These are phyloP conservation scores for Euproctis similis DNA, from an alignment of 2,888 invertebrate species.

Conservation along the genomic window DNA sequence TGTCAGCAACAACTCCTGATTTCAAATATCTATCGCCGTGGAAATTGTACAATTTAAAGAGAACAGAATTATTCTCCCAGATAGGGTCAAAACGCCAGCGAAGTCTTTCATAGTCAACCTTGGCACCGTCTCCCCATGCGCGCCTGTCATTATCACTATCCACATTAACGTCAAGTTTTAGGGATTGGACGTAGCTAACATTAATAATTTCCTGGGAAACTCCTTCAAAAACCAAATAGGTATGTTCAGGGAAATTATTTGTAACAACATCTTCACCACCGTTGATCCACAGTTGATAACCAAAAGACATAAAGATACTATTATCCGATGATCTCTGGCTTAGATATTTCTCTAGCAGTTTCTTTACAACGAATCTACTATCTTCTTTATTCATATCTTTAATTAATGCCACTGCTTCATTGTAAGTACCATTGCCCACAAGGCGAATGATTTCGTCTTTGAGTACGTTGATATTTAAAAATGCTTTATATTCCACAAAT, in stretches of 20 bases:
- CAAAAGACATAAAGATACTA: conserved; percentile 20
- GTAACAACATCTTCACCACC: conserved; percentile 16
- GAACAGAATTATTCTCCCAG: conserved; percentile 20
- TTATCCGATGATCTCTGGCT: conserved; percentile 4
- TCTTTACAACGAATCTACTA: conserved; percentile 5
- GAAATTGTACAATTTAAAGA: conserved; percentile 23
- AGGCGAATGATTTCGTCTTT: conserved; percentile 20
- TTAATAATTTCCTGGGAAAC: conserved; percentile 25
- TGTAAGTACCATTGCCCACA: conserved; percentile 16
- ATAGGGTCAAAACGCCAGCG: conserved; percentile 30
- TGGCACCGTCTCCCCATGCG: conserved; percentile 22
- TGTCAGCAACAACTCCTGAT: conserved; percentile 17
- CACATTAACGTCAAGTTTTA: conserved; percentile 21
- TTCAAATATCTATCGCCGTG: not conserved
- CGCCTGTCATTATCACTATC: conserved; percentile 17
- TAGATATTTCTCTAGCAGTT: conserved; percentile 22
- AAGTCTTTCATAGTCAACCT: conserved; percentile 18
- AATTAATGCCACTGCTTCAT: conserved; percentile 24
- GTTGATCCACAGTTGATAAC: conserved; percentile 27
- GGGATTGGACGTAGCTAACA: conserved; percentile 17
- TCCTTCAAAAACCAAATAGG: conserved; percentile 23
- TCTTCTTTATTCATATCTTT: conserved; percentile 15
- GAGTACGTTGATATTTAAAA: conserved; percentile 21
- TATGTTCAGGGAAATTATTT: conserved; percentile 23
- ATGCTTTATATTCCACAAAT: conserved; percentile 25